A percentile compares a stretch with the other conserved stretches of the same genome.
Conservation (phyloP, 2,113 vertebrate species). For the Pica pica region DNA sequence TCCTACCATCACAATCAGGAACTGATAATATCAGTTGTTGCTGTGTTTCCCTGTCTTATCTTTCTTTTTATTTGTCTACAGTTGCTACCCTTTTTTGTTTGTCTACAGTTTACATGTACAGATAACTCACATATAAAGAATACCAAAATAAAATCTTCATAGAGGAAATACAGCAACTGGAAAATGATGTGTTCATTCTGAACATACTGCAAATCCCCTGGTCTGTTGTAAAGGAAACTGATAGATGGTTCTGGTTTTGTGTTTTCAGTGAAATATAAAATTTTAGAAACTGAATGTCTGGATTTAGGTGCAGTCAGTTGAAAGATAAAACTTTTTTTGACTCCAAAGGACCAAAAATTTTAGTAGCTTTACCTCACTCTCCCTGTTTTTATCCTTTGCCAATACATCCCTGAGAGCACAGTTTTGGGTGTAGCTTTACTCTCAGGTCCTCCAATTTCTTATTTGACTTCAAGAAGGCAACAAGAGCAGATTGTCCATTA, state of each 20-base stretch:
- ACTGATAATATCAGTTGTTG: neutral
- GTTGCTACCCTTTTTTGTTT: neutral
- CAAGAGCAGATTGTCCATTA: neutral
- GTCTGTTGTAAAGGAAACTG: neutral
- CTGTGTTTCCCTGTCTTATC: neutral
- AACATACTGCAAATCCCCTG: neutral
- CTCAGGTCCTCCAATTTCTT: neutral
- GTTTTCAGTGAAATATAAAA: neutral
- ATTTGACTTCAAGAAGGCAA: neutral
- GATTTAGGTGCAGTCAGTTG: neutral
- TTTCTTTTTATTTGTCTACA: neutral
- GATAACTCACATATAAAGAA: neutral
- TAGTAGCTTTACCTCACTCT: neutral
- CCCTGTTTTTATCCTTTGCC: neutral
- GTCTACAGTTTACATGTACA: neutral
- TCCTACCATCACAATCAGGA: neutral
- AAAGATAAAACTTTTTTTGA: neutral
- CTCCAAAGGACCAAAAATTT: neutral
- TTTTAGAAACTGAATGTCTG: neutral
- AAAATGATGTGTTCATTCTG: neutral
- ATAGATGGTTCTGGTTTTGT: neutral
- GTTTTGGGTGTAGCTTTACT: neutral
- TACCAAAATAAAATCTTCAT: neutral
- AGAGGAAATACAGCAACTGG: neutral
- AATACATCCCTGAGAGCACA: neutral